A percentile compares a stretch with the other conserved stretches of the same genome.
phyloP scores from a whole-genome alignment of 2,888 invertebrate genomes.

The Ernsta delagoae region DNA sequence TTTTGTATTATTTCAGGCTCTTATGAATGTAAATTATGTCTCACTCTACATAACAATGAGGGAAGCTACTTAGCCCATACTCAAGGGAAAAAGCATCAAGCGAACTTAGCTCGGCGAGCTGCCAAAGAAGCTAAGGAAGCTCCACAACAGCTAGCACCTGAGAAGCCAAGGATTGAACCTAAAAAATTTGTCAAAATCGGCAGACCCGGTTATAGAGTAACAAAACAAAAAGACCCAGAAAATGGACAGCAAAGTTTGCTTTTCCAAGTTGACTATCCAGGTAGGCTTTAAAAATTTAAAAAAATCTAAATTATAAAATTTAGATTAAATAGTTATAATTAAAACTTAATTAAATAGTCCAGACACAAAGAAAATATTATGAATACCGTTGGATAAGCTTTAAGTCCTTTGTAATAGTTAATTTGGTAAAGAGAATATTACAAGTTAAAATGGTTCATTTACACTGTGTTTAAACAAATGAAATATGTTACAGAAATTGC shows the following conservation, averaged over 20 bases:
- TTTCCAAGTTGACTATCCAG: constrained; percentile 98
- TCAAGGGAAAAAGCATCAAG: constrained; percentile 99
- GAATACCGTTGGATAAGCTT: no score
- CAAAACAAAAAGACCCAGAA: constrained; percentile 98
- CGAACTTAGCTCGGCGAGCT: constrained; percentile 98
- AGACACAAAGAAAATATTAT: no score
- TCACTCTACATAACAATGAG: constrained; percentile 99
- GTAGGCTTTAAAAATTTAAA: constrained; percentile 54
- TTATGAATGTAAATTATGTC: constrained; percentile 99
- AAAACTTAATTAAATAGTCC: no score
- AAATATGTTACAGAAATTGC: constrained; percentile 88
- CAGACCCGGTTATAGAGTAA: constrained; percentile 98
- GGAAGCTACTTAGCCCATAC: constrained; percentile 99
- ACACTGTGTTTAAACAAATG: neutral
- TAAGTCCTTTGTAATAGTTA: neutral
- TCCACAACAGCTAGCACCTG: constrained; percentile 96
- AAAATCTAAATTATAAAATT: constrained; percentile 16
- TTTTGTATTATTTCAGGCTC: constrained; percentile 83
- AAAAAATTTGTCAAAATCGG: constrained; percentile 99
- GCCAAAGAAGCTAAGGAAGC: constrained; percentile 99
- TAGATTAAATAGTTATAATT: no score
- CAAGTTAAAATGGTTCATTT: no score
- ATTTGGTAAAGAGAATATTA: no score
- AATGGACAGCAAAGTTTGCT: constrained; percentile 98
- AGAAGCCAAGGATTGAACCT: constrained; percentile 98